A percentile compares a stretch with the other conserved stretches of the same genome.
Conservation (phyloP, 1,140 invertebrate species). For the Drosophila teissieri region DNA sequence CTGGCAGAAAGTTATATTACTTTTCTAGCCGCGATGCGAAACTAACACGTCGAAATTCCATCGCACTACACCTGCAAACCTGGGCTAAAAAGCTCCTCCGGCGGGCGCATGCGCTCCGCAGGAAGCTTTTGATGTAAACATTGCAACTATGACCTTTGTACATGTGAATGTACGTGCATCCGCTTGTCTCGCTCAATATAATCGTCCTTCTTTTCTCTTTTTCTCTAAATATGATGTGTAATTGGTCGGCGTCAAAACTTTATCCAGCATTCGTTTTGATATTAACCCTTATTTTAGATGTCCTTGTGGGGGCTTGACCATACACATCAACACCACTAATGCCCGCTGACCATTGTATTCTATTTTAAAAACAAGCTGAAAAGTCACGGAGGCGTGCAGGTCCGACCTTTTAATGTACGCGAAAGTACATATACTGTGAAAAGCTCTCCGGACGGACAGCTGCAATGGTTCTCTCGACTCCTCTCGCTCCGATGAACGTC, state of each 20-base stretch:
- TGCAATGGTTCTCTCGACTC: slow-evolving; percentile 27
- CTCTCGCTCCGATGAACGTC: slow-evolving; percentile 42
- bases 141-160: slow-evolving; percentile 67
- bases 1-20: slow-evolving; percentile 47
- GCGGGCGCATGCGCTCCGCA: slow-evolving; percentile 46
- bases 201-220: slow-evolving; percentile 12
- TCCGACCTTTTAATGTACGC: slow-evolving; percentile 39
- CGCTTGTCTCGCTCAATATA: slow-evolving; percentile 23
- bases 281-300: too few species aligned
- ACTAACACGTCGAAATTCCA: slow-evolving; percentile 56
- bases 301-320: too few species aligned
- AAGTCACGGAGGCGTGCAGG: slow-evolving; percentile 14
- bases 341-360: background rate
- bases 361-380: slow-evolving; percentile 30
- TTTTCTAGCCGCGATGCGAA: slow-evolving; percentile 56
- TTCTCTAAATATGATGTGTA: slow-evolving; percentile 16
- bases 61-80: slow-evolving; percentile 61
- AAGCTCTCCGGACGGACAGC: slow-evolving; percentile 39
- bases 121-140: slow-evolving; percentile 68
- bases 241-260: slow-evolving; percentile 21
- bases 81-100: slow-evolving; percentile 56
- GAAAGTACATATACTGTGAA: slow-evolving; percentile 27
- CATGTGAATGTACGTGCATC: slow-evolving; percentile 48
- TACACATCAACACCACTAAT: background rate
- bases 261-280: too few species aligned